A percentile compares a stretch with the other conserved stretches of the same genome.
These are phyloP conservation scores for Loris lydekkerianus DNA, from an alignment of 2,797 vertebrate genomes.

Conservation along the genomic window DNA sequence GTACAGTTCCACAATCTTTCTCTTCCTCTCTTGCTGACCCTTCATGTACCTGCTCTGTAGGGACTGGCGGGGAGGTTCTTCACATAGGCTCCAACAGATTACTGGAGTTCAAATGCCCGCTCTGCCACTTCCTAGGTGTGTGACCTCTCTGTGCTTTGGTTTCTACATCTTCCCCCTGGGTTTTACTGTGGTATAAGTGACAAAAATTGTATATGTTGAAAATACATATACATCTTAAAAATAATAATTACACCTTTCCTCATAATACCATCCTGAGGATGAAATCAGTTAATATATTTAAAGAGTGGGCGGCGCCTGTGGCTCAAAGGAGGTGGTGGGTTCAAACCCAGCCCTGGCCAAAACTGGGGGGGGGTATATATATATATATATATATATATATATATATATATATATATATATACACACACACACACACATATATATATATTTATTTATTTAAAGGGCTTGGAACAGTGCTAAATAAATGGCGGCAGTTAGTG, in stretches of 20 bases:
- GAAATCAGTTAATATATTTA: not conserved
- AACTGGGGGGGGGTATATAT: no score
- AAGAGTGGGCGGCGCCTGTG: not conserved
- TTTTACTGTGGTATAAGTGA: not conserved
- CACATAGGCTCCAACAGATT: not conserved
- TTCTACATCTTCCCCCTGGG: not conserved
- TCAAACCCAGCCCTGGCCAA: no score
- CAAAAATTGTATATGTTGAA: not conserved
- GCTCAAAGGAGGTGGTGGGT: no score
- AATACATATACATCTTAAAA: slow-evolving; percentile 19
- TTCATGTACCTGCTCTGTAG: not conserved
- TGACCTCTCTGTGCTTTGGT: not conserved
- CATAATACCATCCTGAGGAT: not conserved
- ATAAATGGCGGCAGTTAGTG: not conserved
- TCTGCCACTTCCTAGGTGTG: not conserved
- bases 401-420: no score
- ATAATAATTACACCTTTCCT: slow-evolving; percentile 26
- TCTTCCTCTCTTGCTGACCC: not conserved
- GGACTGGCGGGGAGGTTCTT: not conserved
- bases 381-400: no score
- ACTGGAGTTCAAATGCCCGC: slow-evolving; percentile 41
- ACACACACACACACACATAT: no score
- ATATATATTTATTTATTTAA: not conserved
- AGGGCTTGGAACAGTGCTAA: not conserved
- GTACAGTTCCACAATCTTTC: not conserved